Base-by-base conservation (phyloP, 2,888 invertebrate genomes). In the Drosophila greeni region DNA sequence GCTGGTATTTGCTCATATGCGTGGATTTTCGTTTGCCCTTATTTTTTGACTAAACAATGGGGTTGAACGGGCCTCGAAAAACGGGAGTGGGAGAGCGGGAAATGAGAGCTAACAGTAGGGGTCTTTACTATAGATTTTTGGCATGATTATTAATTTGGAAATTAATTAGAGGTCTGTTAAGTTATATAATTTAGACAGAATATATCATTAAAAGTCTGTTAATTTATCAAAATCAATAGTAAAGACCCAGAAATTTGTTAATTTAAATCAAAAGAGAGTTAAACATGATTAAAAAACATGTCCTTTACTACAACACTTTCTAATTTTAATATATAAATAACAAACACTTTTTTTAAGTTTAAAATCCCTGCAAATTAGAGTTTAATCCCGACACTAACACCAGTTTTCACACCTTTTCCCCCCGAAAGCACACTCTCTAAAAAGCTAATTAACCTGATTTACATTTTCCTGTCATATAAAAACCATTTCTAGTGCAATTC, bases 1-100 rank as follows among this genome's bases (percentile, higher is more conserved):
- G 56, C 51, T 51, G 54, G 55, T 66, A 79, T 76, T 79, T 76
- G 76, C 61, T 61, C 76, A 74, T 61, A 75, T 75, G 78, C 76
- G 60, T 72, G 69, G 26, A 72, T 66, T 60, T 60, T 60, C 51
- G 33, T 45, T 42, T 56, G 26, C 23, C 40, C 23, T 37, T 20
- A 52, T 45, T 65, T 65, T 69, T 66, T 24, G 61, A 69, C 26
- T 37, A 43, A 52, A 54, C 70, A 70, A 60, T 55, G 75, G 74
- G 74, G 55, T 68, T 67, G 26, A 59, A 7, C 12, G 12, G 40
- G 36, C 20, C 7, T 4, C 40, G n/a, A 7, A 20, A 23, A 14
- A n/a, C 3, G 2, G 14, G 31, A 34, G 36, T 14, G 36, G 23
- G 36, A 29, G 6, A 7, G 12, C 12, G 24, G n/a, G 1, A n/a